phyloP scores from a whole-genome alignment of 2,888 invertebrate genomes.

The Alentia gelatinosa region DNA sequence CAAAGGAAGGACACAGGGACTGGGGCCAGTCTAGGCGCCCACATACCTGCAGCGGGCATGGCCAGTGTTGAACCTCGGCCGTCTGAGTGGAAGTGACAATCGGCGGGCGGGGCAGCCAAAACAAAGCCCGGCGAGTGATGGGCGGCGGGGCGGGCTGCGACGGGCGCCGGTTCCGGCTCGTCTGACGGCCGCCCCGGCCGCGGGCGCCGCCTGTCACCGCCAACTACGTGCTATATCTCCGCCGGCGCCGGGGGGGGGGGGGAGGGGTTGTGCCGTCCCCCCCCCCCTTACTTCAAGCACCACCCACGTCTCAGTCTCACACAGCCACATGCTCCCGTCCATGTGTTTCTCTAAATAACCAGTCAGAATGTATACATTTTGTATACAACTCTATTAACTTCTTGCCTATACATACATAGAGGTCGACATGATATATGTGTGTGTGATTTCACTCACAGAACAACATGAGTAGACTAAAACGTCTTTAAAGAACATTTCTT shows the following conservation, averaged over 20 bases:
- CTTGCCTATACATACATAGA: no score
- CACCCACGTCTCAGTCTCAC: no score
- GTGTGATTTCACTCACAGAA: no score
- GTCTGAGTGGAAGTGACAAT: neutral
- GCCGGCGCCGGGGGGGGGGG: neutral
- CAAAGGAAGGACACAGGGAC: neutral
- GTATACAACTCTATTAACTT: no score
- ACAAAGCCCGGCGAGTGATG: neutral
- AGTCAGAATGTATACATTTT: no score
- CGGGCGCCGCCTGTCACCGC: neutral
- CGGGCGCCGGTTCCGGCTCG: constrained; percentile 1
- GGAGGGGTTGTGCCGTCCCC: neutral
- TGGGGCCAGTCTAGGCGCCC: neutral
- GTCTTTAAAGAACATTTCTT: no score
- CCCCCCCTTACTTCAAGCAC: neutral
- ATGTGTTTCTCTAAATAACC: no score
- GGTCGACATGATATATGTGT: no score
- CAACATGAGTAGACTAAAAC: no score
- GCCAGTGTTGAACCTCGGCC: neutral
- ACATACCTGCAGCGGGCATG: neutral
- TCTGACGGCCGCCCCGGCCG: neutral
- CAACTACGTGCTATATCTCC: neutral
- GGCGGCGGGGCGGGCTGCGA: neutral
- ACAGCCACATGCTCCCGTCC: no score
- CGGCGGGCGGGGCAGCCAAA: neutral